Evolutionary conservation across 2,113 vertebrate genomes (phyloP).

Genomic region (Noturus placidus): DNA sequence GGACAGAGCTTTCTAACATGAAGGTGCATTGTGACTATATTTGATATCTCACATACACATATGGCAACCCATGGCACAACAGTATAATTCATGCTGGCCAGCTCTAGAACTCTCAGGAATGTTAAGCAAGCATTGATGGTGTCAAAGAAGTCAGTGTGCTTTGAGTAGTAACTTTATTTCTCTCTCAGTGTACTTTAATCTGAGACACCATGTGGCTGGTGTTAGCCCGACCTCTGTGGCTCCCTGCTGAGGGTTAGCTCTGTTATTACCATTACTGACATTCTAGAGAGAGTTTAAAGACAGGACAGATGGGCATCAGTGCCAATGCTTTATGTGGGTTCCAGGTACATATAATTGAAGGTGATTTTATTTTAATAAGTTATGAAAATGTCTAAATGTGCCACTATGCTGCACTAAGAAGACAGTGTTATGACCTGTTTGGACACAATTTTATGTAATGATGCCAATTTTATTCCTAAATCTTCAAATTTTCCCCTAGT

Average conservation of each 20-base stretch:
- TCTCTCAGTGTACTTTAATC: neutral
- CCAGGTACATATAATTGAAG: slow-evolving; percentile 22
- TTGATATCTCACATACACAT: slow-evolving; percentile 32
- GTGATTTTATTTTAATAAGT: neutral
- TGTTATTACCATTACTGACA: slow-evolving; percentile 46
- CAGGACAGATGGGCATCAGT: slow-evolving; percentile 40
- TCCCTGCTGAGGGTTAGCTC: slow-evolving; percentile 47
- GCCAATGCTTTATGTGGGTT: slow-evolving; percentile 13
- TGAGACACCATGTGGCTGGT: slow-evolving; percentile 6
- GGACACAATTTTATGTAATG: neutral
- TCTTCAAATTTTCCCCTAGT: neutral
- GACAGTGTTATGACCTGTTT: neutral
- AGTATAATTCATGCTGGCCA: slow-evolving; percentile 6
- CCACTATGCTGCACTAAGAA: neutral
- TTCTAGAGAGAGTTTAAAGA: slow-evolving; percentile 35
- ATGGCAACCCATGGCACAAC: slow-evolving; percentile 22
- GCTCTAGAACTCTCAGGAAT: neutral
- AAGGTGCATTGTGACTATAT: slow-evolving; percentile 31
- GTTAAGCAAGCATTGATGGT: neutral
- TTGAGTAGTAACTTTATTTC: slow-evolving; percentile 31
- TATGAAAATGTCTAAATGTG: slow-evolving; percentile 18
- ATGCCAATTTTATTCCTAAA: neutral
- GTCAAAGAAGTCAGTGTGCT: neutral
- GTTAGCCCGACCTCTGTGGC: slow-evolving; percentile 37
- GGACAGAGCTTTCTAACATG: neutral